Evolutionary conservation across 2,797 vertebrate species (phyloP).

Genomic region (Pteropus rufus): DNA sequence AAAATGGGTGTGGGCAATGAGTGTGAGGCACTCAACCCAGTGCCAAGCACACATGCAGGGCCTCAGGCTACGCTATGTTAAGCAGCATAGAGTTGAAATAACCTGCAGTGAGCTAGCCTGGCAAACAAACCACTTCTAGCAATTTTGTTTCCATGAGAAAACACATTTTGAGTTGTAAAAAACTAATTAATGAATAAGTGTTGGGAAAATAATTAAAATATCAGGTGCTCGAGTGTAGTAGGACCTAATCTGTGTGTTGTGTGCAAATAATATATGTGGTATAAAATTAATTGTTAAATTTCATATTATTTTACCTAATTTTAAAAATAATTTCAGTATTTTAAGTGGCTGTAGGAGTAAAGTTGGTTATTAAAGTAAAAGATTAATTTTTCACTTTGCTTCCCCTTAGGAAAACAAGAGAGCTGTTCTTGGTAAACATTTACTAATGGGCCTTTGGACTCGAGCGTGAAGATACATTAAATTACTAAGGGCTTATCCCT

Average conservation of each 20-base stretch:
- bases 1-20: neutral
- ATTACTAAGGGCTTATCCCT: constrained; percentile 42
- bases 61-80: accelerated
- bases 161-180: constrained; percentile 16
- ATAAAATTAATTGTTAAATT: neutral
- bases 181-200: neutral
- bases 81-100: neutral
- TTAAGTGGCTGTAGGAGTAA: neutral
- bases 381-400: constrained; percentile 52
- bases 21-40: accelerated
- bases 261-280: neutral
- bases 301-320: constrained; percentile 32
- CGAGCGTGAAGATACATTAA: constrained; percentile 45
- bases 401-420: constrained; percentile 17
- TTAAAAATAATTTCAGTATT: neutral
- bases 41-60: accelerated
- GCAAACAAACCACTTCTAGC: neutral
- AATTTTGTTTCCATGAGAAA: constrained; percentile 17
- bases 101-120: neutral
- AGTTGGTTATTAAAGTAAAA: neutral
- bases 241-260: neutral
- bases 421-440: constrained; percentile 52
- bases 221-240: neutral
- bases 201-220: constrained; percentile 30
- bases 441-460: constrained; percentile 42